A percentile compares a stretch with the other conserved stretches of the same genome.
Evolutionary conservation across 2,797 vertebrate genomes (phyloP).

Genomic region (Aulostomus chinensis): DNA sequence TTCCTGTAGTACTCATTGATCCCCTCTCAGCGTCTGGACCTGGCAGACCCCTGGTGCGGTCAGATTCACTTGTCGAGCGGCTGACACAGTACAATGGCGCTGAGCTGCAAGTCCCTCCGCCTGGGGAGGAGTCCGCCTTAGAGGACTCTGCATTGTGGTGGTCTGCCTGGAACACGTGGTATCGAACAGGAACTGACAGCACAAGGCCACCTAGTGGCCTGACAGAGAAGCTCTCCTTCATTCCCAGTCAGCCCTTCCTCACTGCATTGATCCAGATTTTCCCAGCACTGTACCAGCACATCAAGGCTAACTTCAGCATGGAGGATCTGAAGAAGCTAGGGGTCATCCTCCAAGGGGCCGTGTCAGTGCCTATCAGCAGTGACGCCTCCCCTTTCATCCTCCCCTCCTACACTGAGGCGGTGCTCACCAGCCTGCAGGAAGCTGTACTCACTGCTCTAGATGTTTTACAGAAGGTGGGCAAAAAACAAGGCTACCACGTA

Average conservation of each 20-base stretch:
- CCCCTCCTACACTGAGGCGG: slow-evolving; percentile 96
- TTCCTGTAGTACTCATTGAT: slow-evolving; percentile 89
- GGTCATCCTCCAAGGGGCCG: slow-evolving; percentile 92
- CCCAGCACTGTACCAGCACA: slow-evolving; percentile 97
- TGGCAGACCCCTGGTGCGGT: slow-evolving; percentile 88
- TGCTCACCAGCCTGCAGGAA: slow-evolving; percentile 97
- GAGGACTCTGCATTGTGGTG: slow-evolving; percentile 97
- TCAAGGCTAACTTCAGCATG: slow-evolving; percentile 96
- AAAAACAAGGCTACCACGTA: neutral
- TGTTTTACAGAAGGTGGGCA: slow-evolving; percentile 94
- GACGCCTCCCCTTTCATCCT: slow-evolving; percentile 98
- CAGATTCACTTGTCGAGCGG: slow-evolving; percentile 92
- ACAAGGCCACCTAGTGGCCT: slow-evolving; percentile 85
- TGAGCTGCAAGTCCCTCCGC: slow-evolving; percentile 78
- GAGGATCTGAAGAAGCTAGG: slow-evolving; percentile 94
- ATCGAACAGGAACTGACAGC: slow-evolving; percentile 94
- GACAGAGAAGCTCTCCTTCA: slow-evolving; percentile 90
- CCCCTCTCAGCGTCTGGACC: slow-evolving; percentile 86
- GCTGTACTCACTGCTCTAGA: slow-evolving; percentile 95
- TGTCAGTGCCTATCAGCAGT: slow-evolving; percentile 98
- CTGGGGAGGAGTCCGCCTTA: slow-evolving; percentile 85
- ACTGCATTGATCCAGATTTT: slow-evolving; percentile 98
- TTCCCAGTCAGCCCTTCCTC: slow-evolving; percentile 98
- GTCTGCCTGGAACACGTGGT: slow-evolving; percentile 99
- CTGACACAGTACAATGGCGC: slow-evolving; percentile 85